Evolutionary conservation across 2,113 vertebrate species (phyloP).

Genomic region (Plecturocebus donacophilus): DNA sequence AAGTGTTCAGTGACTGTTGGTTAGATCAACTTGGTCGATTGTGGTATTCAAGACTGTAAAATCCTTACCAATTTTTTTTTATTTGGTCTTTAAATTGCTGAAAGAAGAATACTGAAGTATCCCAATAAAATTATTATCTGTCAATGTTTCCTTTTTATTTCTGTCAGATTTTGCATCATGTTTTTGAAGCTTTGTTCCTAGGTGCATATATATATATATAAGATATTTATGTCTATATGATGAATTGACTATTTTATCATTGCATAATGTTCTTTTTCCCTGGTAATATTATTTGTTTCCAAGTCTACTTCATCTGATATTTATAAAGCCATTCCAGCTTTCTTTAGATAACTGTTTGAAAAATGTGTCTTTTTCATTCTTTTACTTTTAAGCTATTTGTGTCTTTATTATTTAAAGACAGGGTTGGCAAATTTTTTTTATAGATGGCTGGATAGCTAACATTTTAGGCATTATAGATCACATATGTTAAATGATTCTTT

Average conservation of each 20-base stretch:
- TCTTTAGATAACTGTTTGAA: neutral
- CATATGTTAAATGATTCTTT: neutral
- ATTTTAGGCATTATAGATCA: neutral
- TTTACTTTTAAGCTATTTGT: neutral
- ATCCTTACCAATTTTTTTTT: neutral
- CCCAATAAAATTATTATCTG: neutral
- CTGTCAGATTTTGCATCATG: neutral
- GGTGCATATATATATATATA: neutral
- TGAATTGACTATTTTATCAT: neutral
- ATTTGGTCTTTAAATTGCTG: neutral
- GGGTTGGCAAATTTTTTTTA: neutral
- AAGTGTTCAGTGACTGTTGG: neutral
- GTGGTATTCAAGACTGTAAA: neutral
- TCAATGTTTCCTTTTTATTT: neutral
- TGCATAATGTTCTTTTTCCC: neutral
- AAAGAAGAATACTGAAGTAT: neutral
- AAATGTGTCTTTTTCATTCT: neutral
- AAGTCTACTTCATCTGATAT: neutral
- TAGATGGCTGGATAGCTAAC: neutral
- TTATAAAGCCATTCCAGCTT: neutral
- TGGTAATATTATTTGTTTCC: neutral
- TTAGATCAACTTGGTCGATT: neutral
- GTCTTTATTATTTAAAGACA: neutral
- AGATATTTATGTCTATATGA: neutral
- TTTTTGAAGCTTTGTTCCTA: slow-evolving; percentile 5